Evolutionary conservation across 2,888 invertebrate genomes (phyloP), one percentile per base, ranked within the genome.

Genomic region (Apeira syringaria): DNA sequence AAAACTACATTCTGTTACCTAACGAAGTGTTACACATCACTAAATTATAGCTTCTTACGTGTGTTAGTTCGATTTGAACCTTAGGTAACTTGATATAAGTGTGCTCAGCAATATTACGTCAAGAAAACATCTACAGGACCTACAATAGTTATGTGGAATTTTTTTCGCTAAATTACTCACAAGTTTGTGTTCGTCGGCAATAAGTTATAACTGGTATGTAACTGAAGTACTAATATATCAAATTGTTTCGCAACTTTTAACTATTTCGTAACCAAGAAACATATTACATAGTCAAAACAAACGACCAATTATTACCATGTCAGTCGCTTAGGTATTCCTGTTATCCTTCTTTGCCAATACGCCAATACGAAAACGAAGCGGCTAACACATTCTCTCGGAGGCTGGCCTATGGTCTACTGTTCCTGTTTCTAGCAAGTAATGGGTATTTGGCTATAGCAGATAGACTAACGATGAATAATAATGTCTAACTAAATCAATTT

Each of bases 381-480:
- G n/a, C n/a, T n/a, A n/a, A n/a, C n/a, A n/a, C n/a, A n/a, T n/a
- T n/a, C n/a, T n/a, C n/a, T n/a, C n/a, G n/a, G n/a, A n/a, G n/a
- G n/a, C n/a, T n/a, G n/a, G n/a, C n/a, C n/a, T n/a, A n/a, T n/a
- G n/a, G n/a, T n/a, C 5, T 5, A 17, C 17, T 17, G 6, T 17
- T 17, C 6, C 17, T 15, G 18, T 5, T 7, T 2, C 10, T 32
- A 9, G 17, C 7, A n/a, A 31, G 10, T 9, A 2, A 3, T 26
- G 10, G 9, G 10, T 13, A 32, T 15, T 26, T 9, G 10, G 4
- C 8, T 25, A 11, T 9, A 9, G 7, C 5, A 8, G 8, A 22
- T 18, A 34, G 25, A 35, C 44, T 20, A 31, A 11, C 22, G 29
- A 32, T 48, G 52, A 44, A 49, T 53, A 7, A 5, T 47, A 52